These are phyloP conservation scores for Trichogramma dendrolimi DNA, from an alignment of 2,888 invertebrate species.

Conservation along the genomic window DNA sequence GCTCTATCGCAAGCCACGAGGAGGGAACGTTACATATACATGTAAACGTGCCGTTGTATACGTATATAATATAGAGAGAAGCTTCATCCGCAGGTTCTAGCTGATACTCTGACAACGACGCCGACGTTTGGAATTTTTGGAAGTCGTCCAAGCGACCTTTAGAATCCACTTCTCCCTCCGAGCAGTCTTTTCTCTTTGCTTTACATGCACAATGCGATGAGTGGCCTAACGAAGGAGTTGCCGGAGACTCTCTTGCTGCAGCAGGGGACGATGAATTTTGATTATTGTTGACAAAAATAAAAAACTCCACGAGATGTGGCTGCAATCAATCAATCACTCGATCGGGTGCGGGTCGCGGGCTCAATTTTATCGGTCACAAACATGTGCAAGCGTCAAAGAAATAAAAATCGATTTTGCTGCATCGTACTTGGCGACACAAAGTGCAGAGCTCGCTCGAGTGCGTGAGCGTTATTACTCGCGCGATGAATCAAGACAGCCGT, in stretches of 20 bases:
- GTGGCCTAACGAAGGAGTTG: too few relatives aligned
- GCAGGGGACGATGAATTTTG: too few relatives aligned
- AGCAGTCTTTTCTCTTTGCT: too few relatives aligned
- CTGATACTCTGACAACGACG: constrained; percentile 25
- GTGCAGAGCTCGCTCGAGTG: not conserved
- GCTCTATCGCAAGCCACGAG: constrained; percentile 38
- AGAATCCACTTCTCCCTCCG: constrained; percentile 36
- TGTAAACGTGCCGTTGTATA: not conserved
- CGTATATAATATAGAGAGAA: too few relatives aligned
- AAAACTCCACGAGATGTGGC: too few relatives aligned
- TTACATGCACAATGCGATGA: too few relatives aligned
- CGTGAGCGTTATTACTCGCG: not conserved
- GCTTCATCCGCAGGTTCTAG: too few relatives aligned
- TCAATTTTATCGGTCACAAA: too few relatives aligned
- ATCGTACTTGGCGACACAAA: not conserved
- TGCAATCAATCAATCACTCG: too few relatives aligned
- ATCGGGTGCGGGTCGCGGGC: too few relatives aligned
- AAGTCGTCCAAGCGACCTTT: constrained; percentile 49
- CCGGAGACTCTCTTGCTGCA: too few relatives aligned
- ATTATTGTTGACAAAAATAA: too few relatives aligned
- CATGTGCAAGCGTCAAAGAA: not conserved
- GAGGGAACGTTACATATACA: constrained; percentile 21
- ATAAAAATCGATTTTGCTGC: constrained; percentile 12
- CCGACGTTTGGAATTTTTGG: constrained; percentile 47
- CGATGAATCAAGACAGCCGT: constrained; percentile 6